Evolutionary conservation across 1,140 invertebrate species (phyloP).

Genomic region (Tachypleus tridentatus): DNA sequence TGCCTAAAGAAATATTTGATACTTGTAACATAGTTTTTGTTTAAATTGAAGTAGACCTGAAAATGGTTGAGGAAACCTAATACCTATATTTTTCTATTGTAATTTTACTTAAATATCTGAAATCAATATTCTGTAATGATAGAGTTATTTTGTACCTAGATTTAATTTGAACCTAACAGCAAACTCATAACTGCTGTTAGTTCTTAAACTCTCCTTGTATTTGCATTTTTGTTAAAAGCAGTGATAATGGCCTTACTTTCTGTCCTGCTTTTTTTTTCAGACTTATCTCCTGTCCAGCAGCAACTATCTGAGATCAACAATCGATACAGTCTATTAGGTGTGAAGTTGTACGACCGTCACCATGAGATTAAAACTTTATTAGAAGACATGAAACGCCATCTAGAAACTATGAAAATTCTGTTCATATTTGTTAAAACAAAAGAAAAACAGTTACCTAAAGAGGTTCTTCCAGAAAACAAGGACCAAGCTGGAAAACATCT

Average conservation of each 20-base stretch:
- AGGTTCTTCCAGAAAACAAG: conserved; percentile 56
- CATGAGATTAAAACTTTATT: conserved; percentile 63
- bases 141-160: too few species aligned
- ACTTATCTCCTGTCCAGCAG: conserved; percentile 77
- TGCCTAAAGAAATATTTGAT: too few species aligned
- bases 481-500: conserved; percentile 81
- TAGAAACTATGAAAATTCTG: conserved; percentile 64
- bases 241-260: background rate
- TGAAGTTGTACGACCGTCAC: conserved; percentile 74
- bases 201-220: background rate
- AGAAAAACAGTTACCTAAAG: conserved; percentile 61
- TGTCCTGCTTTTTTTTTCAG: conserved; percentile 32
- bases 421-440: conserved; percentile 66
- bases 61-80: too few species aligned
- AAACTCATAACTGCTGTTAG: conserved; percentile 5
- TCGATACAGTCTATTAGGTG: conserved; percentile 71
- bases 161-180: too few species aligned
- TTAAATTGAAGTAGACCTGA: too few species aligned
- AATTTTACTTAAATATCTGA: too few species aligned
- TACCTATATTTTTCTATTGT: too few species aligned
- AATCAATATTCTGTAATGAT: too few species aligned
- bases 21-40: too few species aligned
- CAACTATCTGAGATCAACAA: conserved; percentile 88
- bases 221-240: background rate
- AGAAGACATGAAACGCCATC: conserved; percentile 69